A percentile compares a stretch with the other conserved stretches of the same genome.
These are phyloP conservation scores for Pangasius larnaudii DNA, from an alignment of 2,797 vertebrate species.

Conservation along the genomic window DNA sequence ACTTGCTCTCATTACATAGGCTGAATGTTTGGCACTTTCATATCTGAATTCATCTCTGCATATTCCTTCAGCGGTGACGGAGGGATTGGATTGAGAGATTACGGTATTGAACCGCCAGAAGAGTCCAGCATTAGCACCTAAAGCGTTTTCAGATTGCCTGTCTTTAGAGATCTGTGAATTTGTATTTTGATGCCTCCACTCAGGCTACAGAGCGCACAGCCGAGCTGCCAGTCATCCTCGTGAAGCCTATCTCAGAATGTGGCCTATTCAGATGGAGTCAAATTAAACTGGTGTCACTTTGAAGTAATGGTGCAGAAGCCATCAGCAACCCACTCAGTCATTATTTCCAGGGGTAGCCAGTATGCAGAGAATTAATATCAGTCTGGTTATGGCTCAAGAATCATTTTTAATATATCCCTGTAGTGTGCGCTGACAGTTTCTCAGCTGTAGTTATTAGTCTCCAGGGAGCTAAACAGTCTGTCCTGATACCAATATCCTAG, in stretches of 20 bases:
- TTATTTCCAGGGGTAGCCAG: conserved; percentile 23
- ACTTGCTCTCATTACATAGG: conserved; percentile 42
- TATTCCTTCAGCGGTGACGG: conserved; percentile 40
- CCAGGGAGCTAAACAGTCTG: background rate
- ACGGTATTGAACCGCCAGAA: conserved; percentile 42
- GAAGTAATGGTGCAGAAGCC: conserved; percentile 62
- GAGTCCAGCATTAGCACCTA: conserved; percentile 48
- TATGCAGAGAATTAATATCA: conserved; percentile 25
- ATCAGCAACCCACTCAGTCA: conserved; percentile 52
- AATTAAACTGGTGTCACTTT: conserved; percentile 69
- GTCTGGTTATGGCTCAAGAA: conserved; percentile 36
- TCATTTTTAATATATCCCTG: conserved; percentile 35
- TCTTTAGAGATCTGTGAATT: conserved; percentile 50
- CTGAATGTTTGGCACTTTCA: conserved; percentile 39
- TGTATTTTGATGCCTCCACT: conserved; percentile 48
- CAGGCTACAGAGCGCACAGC: background rate
- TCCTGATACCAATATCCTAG: conserved; percentile 10
- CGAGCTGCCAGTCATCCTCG: conserved; percentile 46
- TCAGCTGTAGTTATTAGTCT: conserved; percentile 18
- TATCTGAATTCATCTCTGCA: conserved; percentile 50
- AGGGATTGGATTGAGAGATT: conserved; percentile 50
- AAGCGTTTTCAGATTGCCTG: conserved; percentile 56
- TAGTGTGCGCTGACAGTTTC: conserved; percentile 23
- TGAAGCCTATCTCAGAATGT: background rate
- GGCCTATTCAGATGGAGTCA: conserved; percentile 60